Conservation (phyloP, 2,888 invertebrate species). For the Belgica antarctica region DNA sequence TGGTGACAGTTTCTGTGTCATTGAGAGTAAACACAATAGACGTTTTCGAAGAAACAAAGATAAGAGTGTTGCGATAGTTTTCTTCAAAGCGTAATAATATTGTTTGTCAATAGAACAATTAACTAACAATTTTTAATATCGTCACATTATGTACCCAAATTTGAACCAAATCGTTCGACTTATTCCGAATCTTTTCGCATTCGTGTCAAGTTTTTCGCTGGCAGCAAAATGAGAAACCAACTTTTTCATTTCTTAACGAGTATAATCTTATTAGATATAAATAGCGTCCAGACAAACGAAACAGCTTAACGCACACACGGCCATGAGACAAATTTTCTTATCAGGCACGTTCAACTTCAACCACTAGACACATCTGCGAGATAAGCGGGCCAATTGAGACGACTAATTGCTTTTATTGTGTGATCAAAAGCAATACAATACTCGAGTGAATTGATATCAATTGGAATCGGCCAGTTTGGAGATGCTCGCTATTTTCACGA, state of each 20-base stretch:
- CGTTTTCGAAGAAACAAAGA: neutral
- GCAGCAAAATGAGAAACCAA: too few relatives aligned
- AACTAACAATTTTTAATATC: neutral
- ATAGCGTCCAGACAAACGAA: too few relatives aligned
- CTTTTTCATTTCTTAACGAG: neutral
- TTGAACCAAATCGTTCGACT: neutral
- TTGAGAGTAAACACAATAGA: neutral
- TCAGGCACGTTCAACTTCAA: too few relatives aligned
- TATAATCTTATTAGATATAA: too few relatives aligned
- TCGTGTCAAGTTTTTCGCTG: too few relatives aligned
- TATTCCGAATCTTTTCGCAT: too few relatives aligned
- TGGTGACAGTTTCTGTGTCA: neutral
- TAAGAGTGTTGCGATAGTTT: neutral
- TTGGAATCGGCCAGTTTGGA: neutral
- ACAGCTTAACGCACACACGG: too few relatives aligned
- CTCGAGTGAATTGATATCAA: neutral
- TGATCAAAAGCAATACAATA: neutral
- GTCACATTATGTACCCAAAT: neutral
- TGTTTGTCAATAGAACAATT: constrained; percentile 19
- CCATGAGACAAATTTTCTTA: too few relatives aligned
- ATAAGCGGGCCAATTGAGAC: neutral
- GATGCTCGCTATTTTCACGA: too few relatives aligned
- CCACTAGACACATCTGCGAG: neutral
- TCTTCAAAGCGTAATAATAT: neutral
- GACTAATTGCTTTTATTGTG: constrained; percentile 10